These are phyloP conservation scores for Pungitius pungitius DNA, from an alignment of 2,113 vertebrate genomes.

Conservation along the genomic window DNA sequence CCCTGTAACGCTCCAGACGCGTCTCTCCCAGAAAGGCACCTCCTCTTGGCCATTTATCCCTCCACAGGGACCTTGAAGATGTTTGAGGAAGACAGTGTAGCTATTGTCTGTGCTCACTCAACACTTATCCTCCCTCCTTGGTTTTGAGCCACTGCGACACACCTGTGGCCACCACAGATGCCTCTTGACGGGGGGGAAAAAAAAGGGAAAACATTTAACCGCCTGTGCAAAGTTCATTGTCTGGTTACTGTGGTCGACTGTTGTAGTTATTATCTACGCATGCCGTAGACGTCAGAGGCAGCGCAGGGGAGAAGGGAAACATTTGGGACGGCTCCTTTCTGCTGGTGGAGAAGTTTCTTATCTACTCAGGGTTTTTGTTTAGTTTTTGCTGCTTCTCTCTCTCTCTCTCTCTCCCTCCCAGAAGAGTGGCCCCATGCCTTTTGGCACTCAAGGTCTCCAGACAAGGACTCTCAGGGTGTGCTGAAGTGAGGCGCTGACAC, in stretches of 20 bases:
- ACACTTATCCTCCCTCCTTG: constrained; percentile 71
- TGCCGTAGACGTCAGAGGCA: constrained; percentile 77
- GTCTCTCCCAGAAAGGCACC: constrained; percentile 54
- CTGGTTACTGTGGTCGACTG: constrained; percentile 31
- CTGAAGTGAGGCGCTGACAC: constrained; percentile 67
- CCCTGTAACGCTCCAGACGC: constrained; percentile 66
- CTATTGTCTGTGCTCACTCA: constrained; percentile 81
- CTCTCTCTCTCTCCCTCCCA: constrained; percentile 78
- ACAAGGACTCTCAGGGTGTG: constrained; percentile 84
- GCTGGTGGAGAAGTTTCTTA: constrained; percentile 78
- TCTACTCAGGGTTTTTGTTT: constrained; percentile 79
- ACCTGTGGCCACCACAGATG: constrained; percentile 77
- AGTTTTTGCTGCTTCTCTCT: constrained; percentile 22
- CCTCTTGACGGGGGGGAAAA: neutral
- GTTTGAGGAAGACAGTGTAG: constrained; percentile 85
- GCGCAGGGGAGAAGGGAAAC: constrained; percentile 64
- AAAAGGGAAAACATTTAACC: constrained; percentile 18
- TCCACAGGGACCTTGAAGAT: constrained; percentile 89
- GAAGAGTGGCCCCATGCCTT: constrained; percentile 73
- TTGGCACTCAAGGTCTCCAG: constrained; percentile 85
- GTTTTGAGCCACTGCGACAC: constrained; percentile 74
- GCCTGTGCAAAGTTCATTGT: constrained; percentile 52
- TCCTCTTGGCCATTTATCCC: constrained; percentile 85
- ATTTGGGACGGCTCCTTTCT: constrained; percentile 81
- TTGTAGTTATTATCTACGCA: constrained; percentile 66